Conservation (phyloP, 92 coral and sea anemone genomes). For the Phenganax marumi region DNA sequence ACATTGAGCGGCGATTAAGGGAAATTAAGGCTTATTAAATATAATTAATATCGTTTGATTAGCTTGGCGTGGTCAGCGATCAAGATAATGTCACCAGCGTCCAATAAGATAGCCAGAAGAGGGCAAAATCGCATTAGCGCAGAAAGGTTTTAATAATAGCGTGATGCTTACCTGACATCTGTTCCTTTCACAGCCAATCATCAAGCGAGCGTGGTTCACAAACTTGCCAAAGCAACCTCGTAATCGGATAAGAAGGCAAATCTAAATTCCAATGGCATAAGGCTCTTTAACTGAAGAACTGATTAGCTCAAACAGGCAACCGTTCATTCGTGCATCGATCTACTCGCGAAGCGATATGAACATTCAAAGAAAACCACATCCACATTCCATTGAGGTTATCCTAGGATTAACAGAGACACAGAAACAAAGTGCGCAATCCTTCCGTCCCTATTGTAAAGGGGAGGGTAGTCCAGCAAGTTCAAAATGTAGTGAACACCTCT, state of each 20-base stretch:
- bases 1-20: conserved; percentile 32
- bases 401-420: conserved; percentile 87
- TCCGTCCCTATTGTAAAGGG: conserved; percentile 30
- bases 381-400: conserved; percentile 91
- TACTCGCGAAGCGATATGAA: conserved; percentile 32
- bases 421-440: conserved; percentile 42
- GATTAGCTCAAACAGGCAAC: conserved; percentile 12
- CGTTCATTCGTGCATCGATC: background rate
- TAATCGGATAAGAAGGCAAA: conserved; percentile 87
- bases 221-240: conserved; percentile 69
- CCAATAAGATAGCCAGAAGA: conserved; percentile 55
- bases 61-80: conserved; percentile 61
- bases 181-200: conserved; percentile 70
- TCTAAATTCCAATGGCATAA: conserved; percentile 34
- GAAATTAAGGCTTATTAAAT: conserved; percentile 51
- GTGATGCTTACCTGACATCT: conserved; percentile 69
- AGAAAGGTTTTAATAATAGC: conserved; percentile 71
- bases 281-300: conserved; percentile 24
- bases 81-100: conserved; percentile 42
- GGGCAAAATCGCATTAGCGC: conserved; percentile 53
- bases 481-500: background rate
- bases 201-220: conserved; percentile 48
- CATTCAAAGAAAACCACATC: conserved; percentile 79
- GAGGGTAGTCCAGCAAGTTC: background rate
- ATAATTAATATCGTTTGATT: conserved; percentile 69